Evolutionary conservation across 2,888 invertebrate species (phyloP).

Genomic region (Parascotia fuliginaria): DNA sequence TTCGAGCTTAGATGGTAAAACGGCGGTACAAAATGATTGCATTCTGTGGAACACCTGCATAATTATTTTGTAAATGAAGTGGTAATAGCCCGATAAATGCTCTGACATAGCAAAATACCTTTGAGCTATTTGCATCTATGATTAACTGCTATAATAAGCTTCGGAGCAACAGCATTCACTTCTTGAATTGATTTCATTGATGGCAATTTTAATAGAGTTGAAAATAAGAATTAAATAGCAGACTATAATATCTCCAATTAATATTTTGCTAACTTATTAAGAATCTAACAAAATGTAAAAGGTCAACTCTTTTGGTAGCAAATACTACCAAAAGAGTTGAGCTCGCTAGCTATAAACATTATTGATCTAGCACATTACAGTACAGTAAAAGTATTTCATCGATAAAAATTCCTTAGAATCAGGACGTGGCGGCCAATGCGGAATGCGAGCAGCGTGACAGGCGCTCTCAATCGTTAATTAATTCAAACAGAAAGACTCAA

Average conservation of each 20-base stretch:
- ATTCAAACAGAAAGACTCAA: conserved; percentile 82
- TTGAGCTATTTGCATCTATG: conserved; percentile 31
- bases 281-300: neutral
- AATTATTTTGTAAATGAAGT: conserved; percentile 39
- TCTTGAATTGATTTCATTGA: conserved; percentile 4
- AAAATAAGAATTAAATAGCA: neutral
- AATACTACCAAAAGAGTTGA: too few species aligned
- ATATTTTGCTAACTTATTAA: neutral
- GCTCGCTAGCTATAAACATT: conserved; percentile 5
- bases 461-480: conserved; percentile 81
- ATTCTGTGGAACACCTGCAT: conserved; percentile 40
- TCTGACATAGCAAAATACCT: conserved; percentile 29
- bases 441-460: conserved; percentile 80
- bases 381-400: conserved; percentile 63
- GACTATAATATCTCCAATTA: neutral
- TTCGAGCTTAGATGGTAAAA: conserved; percentile 16
- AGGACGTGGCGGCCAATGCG: conserved; percentile 67
- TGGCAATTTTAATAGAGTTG: too few species aligned
- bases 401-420: conserved; percentile 75
- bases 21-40: conserved; percentile 30
- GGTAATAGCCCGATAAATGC: conserved; percentile 22
- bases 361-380: conserved; percentile 2
- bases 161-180: conserved; percentile 6
- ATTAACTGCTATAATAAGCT: conserved; percentile 24
- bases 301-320: too few species aligned